phyloP scores from a whole-genome alignment of 2,113 vertebrate genomes.

The Lophochroa leadbeateri region DNA sequence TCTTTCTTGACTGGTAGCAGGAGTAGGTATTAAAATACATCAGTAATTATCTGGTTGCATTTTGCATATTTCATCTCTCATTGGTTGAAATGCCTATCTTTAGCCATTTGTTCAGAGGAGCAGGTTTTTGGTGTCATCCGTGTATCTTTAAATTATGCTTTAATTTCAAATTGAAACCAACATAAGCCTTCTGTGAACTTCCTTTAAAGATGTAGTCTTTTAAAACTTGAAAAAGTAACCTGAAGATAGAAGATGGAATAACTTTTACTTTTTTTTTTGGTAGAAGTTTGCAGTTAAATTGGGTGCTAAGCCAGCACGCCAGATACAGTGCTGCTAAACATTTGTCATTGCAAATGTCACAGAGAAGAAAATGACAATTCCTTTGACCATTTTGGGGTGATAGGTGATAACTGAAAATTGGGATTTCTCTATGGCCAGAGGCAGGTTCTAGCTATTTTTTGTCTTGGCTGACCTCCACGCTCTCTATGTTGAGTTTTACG shows the following conservation, averaged over 20 bases:
- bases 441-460: not conserved
- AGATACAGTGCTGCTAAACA: not conserved
- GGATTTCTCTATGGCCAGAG: not conserved
- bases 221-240: not conserved
- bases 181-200: not conserved
- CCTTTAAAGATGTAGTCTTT: not conserved
- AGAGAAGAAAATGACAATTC: not conserved
- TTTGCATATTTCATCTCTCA: not conserved
- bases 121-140: not conserved
- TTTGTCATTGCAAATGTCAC: not conserved
- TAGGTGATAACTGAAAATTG: not conserved
- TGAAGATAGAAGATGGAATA: not conserved
- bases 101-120: not conserved
- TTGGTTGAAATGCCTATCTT: not conserved
- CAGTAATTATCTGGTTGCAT: not conserved
- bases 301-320: not conserved
- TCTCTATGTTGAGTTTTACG: not conserved
- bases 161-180: not conserved
- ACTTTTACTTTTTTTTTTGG: not conserved
- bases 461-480: not conserved
- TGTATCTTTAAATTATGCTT: not conserved
- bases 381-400: not conserved
- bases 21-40: not conserved
- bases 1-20: not conserved
- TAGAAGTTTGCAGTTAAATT: not conserved